Evolutionary conservation across 2,888 invertebrate genomes (phyloP).

Genomic region (Vesta saturnalis): DNA sequence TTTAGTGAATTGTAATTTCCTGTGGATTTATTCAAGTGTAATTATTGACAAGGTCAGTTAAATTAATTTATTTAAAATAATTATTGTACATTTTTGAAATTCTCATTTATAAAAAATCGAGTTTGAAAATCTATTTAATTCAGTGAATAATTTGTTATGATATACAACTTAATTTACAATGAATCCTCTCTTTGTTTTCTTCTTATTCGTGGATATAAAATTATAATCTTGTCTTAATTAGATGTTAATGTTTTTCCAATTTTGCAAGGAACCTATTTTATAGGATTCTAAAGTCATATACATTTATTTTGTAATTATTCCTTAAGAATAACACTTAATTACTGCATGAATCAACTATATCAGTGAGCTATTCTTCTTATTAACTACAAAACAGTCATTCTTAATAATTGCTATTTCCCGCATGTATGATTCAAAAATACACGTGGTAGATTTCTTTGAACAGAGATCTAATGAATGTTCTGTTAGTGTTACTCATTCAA

Average conservation of each 20-base stretch:
- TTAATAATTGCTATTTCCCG: slow-evolving; percentile 29
- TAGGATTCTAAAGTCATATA: too few species aligned
- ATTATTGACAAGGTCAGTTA: slow-evolving; percentile 26
- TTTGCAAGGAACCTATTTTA: too few species aligned
- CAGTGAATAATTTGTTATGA: too few species aligned
- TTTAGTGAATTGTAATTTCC: slow-evolving; percentile 33
- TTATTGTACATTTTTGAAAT: not conserved
- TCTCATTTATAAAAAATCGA: too few species aligned
- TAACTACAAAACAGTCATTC: slow-evolving; percentile 20
- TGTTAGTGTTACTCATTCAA: not conserved
- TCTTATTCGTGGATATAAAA: too few species aligned
- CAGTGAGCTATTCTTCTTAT: not conserved
- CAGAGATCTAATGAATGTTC: not conserved
- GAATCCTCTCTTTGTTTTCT: too few species aligned
- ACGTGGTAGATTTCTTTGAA: slow-evolving; percentile 15
- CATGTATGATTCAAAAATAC: slow-evolving; percentile 30
- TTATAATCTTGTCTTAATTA: too few species aligned
- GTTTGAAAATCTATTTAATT: too few species aligned
- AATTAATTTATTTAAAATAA: not conserved
- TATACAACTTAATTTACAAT: too few species aligned
- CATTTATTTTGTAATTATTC: too few species aligned
- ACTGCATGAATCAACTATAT: slow-evolving; percentile 25
- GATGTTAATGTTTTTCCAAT: too few species aligned
- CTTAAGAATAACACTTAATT: not conserved
- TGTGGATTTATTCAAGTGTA: slow-evolving; percentile 24